Evolutionary conservation across 2,797 vertebrate genomes (phyloP).

Genomic region (Cuculus canorus): DNA sequence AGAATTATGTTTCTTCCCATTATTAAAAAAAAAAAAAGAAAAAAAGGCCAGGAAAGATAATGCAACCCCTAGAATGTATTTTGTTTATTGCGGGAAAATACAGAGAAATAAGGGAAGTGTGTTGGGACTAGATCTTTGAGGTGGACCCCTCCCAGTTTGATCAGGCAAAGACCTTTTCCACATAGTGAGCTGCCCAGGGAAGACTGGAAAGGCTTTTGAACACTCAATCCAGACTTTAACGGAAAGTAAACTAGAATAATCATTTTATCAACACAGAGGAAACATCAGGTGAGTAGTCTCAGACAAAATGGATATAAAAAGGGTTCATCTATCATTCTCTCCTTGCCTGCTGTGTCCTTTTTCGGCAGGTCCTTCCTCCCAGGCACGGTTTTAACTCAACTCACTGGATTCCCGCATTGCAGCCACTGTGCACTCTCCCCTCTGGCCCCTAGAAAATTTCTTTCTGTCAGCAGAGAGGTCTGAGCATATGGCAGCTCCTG

Average conservation of each 20-base stretch:
- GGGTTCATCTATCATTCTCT: neutral
- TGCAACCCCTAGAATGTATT: neutral
- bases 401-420: neutral
- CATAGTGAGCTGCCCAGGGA: neutral
- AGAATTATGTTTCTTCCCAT: neutral
- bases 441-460: neutral
- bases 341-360: neutral
- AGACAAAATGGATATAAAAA: neutral
- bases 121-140: neutral
- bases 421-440: neutral
- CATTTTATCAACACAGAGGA: neutral
- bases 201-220: conserved; percentile 12
- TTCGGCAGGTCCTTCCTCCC: neutral
- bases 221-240: neutral
- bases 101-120: neutral
- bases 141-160: neutral
- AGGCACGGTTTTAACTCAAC: neutral
- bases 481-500: neutral
- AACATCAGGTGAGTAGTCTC: neutral
- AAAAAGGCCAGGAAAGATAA: neutral
- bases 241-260: neutral
- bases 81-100: conserved; percentile 38
- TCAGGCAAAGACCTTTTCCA: neutral
- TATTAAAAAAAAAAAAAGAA: neutral
- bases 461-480: neutral